Percentiles rank a stretch among this genome's conserved stretches.
These are phyloP conservation scores for Rynchops niger DNA, from an alignment of 2,113 vertebrate genomes.

Conservation along the genomic window DNA sequence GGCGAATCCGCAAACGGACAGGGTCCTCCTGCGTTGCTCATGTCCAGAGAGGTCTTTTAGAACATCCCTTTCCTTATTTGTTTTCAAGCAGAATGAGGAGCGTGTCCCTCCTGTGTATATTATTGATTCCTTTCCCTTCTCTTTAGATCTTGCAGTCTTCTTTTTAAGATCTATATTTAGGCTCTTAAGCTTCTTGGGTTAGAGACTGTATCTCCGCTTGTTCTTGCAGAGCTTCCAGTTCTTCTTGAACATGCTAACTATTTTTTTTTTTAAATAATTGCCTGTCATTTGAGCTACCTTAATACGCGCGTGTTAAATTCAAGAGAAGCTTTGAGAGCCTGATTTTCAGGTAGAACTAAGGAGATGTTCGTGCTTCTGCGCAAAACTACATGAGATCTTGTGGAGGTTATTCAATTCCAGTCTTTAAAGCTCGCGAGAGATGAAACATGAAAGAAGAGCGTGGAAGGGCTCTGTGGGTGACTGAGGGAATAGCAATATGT, in stretches of 20 bases:
- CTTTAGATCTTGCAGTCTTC: not conserved
- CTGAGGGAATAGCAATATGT: not conserved
- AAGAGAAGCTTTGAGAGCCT: not conserved
- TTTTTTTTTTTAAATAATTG: not conserved
- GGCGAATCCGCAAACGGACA: rapidly evolving
- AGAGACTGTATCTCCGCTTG: not conserved
- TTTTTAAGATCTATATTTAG: rapidly evolving
- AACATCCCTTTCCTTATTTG: not conserved
- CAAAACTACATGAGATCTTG: not conserved
- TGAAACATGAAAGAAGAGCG: not conserved
- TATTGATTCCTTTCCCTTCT: not conserved
- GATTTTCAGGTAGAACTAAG: not conserved
- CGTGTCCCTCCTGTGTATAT: rapidly evolving
- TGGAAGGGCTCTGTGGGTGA: not conserved
- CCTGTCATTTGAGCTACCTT: not conserved
- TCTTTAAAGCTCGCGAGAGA: not conserved
- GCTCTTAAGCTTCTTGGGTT: not conserved
- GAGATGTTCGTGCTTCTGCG: not conserved
- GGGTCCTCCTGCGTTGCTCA: not conserved
- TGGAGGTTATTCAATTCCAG: not conserved
- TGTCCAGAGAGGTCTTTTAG: not conserved
- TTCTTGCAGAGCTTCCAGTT: not conserved
- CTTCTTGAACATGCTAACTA: not conserved
- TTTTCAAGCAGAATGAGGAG: not conserved
- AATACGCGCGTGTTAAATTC: not conserved